Evolutionary conservation across 2,888 invertebrate species (phyloP), one percentile per base, ranked within the genome.

Genomic region (Euclidia mi): DNA sequence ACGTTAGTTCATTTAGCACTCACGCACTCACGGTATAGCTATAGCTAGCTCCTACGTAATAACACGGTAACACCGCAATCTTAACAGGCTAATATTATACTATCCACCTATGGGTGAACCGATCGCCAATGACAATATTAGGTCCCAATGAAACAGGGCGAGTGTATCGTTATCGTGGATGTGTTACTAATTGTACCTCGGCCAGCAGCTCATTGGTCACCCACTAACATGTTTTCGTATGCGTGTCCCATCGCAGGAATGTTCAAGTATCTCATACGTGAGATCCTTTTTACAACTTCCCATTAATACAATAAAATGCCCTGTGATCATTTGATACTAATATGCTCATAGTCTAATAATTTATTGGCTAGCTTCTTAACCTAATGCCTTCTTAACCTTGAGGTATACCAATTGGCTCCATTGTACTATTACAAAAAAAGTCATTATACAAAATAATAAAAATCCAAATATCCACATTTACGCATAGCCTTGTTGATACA

Each of bases 1-100:
- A 83, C 92, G 95, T 94, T 74, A 90, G 92, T 87, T 55, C 35
- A 56, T n/a, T 35, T 32, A 37, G 32, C 18, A n/a, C n/a, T 15
- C 28, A 34, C 29, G 31, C 38, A 42, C 18, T 37, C 48, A 28
- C 43, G 14, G 47, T 51, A 32, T 32, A 41, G 18, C 41, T 47
- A 32, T 35, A 41, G 38, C 25, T 32, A 28, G 34, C 14, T 25
- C 35, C 17, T 57, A 41, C 25, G 34, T 48, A 14, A 32, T 44
- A 45, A 45, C 40, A 44, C n/a, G 41, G 12, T 32, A 32, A 32
- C 32, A 14, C 15, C 18, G 12, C 17, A n/a, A 14, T 7, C 15
- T 25, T 32, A 9, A 14, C 40, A 41, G 32, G 32, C 18, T 34
- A 12, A 25, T 17, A 25, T 25, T 17, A 11, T 43, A 25, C 29